Evolutionary conservation across 2,113 vertebrate species (phyloP), one percentile per base, ranked within the genome.

Genomic region (Eurypyga helias): DNA sequence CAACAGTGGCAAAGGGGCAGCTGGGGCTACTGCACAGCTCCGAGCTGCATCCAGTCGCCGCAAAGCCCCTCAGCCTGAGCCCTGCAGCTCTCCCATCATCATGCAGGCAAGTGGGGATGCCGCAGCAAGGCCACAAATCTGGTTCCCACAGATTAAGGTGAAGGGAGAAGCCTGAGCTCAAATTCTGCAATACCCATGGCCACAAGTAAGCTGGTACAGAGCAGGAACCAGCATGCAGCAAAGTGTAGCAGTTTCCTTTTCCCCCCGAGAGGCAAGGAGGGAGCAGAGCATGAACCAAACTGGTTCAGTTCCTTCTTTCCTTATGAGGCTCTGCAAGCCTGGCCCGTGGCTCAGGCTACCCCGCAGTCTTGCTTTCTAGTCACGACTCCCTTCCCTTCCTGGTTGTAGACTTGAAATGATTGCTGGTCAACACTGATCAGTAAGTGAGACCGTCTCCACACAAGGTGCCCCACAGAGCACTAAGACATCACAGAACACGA

Each of bases 321-420:
- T 76, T 51, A 20, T 0, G 0, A 58, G 25, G 70, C 45, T 85
- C 66, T 20, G 58, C 61, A 80, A 65, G 41, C 33, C 33, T 18
- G 33, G 29, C 34, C 57, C 4, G 0, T 8, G 34, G 28, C 46
- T 61, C 51, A 28, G 36, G 57, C 43, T 70, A 58, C 31, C 36
- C 13, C 36, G 24, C 43, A 57, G 33, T 72, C 26, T 55, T 33
- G 41, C 28, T 23, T 77, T 52, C 36, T n/a, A 34, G 73, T 13
- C n/a, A 4, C 7, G 24, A 24, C 18, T 76, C 8, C 26, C 11
- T 51, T 29, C 43, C 19, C 26, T 57, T 61, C 29, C 67, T 1
- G 0, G 23, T 26, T 38, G 14, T 1, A 24, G 45, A 18, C 33
- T 41, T 55, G 1, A 2, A 75, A 54, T 0, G 0, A 51, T 11